These are phyloP conservation scores for Sphaeridia pumilis DNA, from an alignment of 2,888 invertebrate species.

Conservation along the genomic window DNA sequence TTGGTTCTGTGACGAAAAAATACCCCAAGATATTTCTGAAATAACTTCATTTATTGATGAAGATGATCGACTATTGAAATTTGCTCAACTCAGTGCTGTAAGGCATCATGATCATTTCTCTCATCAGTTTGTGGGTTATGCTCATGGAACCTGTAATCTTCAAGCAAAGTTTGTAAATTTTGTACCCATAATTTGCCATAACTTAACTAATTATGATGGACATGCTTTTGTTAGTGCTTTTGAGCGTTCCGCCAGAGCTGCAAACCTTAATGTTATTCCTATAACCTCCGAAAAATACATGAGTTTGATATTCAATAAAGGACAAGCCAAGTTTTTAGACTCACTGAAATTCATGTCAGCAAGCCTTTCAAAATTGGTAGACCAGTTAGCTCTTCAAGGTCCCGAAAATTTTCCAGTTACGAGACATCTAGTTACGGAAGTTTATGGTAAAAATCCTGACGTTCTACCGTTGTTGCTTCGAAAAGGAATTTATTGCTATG, in stretches of 20 bases:
- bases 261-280: not conserved
- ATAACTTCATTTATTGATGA: not conserved
- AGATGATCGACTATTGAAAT: no score
- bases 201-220: constrained; percentile 1
- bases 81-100: not conserved
- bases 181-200: not conserved
- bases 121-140: not conserved
- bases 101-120: not conserved
- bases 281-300: not conserved
- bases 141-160: not conserved
- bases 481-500: no score
- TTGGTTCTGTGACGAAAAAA: not conserved
- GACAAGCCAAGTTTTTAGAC: not conserved
- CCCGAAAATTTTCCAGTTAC: not conserved
- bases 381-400: not conserved
- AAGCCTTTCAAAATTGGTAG: not conserved
- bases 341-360: no score
- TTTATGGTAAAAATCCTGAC: no score
- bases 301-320: not conserved
- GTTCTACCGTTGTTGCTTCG: no score
- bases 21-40: not conserved
- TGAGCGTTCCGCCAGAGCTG: not conserved
- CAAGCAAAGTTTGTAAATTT: not conserved
- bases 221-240: not conserved
- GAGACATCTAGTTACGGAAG: no score